phyloP scores from a whole-genome alignment of 2,797 vertebrate species.

The Ibycter americanus region DNA sequence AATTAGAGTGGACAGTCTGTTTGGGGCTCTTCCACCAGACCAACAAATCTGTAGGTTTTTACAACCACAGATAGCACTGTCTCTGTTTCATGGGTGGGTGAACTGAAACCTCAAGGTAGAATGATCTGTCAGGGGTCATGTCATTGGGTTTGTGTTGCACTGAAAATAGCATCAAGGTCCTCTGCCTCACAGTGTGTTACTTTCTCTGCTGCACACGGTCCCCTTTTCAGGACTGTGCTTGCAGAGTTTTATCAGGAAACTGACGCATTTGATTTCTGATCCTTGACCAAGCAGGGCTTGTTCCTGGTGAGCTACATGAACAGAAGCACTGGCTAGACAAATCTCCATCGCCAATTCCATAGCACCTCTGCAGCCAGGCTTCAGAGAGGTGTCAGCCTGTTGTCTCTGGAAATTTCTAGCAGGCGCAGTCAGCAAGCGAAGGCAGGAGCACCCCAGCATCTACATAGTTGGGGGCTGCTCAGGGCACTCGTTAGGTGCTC shows the following conservation, averaged over 20 bases:
- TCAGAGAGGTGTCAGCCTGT: neutral
- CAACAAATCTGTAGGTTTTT: neutral
- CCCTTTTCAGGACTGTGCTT: neutral
- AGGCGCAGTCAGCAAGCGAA: neutral
- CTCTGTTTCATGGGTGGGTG: neutral
- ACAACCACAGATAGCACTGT: too few relatives aligned
- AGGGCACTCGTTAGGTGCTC: accelerated
- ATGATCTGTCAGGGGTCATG: neutral
- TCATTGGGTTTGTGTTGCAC: neutral
- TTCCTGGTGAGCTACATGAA: neutral
- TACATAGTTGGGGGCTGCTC: neutral
- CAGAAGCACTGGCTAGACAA: neutral
- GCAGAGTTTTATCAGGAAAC: neutral
- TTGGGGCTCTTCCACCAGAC: neutral
- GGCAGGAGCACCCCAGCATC: neutral
- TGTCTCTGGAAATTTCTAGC: neutral
- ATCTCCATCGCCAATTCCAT: neutral
- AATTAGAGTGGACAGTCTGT: neutral
- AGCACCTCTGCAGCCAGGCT: neutral
- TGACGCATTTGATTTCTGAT: neutral
- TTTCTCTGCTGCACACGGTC: neutral
- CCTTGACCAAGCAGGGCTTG: neutral
- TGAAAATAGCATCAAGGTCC: neutral
- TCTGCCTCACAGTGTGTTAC: neutral
- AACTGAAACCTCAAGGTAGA: neutral